Evolutionary conservation across 2,888 invertebrate genomes (phyloP).

Genomic region (Petrophora chlorosata): DNA sequence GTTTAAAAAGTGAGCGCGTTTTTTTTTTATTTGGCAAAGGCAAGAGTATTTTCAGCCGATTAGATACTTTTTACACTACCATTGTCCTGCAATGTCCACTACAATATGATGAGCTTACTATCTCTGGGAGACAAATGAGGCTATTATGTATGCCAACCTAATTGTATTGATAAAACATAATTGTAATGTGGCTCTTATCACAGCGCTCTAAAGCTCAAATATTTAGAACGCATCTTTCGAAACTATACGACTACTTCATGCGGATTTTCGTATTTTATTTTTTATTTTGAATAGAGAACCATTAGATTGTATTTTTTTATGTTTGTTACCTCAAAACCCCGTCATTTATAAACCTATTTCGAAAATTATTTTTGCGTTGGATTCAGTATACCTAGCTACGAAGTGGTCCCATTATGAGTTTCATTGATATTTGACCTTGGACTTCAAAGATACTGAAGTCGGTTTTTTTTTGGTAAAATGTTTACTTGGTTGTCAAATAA

Average conservation of each 20-base stretch:
- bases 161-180: constrained; percentile 27
- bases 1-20: not conserved
- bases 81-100: constrained; percentile 15
- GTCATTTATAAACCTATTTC: too few species aligned
- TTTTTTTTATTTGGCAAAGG: not conserved
- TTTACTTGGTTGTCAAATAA: too few species aligned
- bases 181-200: constrained; percentile 21
- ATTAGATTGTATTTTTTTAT: too few species aligned
- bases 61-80: constrained; percentile 26
- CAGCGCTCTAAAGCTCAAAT: constrained; percentile 12
- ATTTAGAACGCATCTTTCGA: constrained; percentile 1
- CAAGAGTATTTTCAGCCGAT: constrained; percentile 18
- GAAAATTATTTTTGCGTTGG: too few species aligned
- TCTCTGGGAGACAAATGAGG: constrained; percentile 27
- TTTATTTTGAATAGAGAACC: not conserved
- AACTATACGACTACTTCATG: not conserved
- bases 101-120: constrained; percentile 31
- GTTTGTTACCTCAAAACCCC: too few species aligned
- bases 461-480: too few species aligned
- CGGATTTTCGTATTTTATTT: not conserved
- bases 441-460: too few species aligned
- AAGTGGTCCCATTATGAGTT: too few species aligned
- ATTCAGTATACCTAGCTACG: too few species aligned
- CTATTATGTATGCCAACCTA: constrained; percentile 26
- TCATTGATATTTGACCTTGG: too few species aligned